Evolutionary conservation across 2,888 invertebrate species (phyloP).

Genomic region (Limnephilus lunatus): DNA sequence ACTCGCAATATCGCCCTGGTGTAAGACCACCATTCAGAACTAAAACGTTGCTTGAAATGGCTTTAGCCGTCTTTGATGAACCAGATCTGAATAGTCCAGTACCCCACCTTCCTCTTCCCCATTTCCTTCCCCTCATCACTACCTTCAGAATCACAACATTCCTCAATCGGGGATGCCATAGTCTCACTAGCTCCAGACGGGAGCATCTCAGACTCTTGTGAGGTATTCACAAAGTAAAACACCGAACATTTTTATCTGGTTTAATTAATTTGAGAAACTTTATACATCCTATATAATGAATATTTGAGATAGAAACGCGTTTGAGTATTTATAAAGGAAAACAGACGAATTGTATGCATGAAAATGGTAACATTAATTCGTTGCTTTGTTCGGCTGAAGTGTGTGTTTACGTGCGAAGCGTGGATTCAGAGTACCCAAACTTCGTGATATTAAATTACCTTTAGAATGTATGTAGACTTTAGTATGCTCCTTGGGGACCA

Average conservation of each 20-base stretch:
- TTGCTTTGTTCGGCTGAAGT: constrained; percentile 33
- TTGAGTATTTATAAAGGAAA: constrained; percentile 8
- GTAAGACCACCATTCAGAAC: too few relatives aligned
- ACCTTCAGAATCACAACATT: too few relatives aligned
- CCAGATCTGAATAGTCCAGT: too few relatives aligned
- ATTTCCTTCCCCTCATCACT: too few relatives aligned
- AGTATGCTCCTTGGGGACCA: background rate
- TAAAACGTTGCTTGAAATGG: too few relatives aligned
- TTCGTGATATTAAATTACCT: constrained; percentile 17
- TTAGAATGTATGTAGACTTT: background rate
- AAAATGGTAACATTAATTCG: constrained; percentile 44
- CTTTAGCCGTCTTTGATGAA: too few relatives aligned
- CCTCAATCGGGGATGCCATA: too few relatives aligned
- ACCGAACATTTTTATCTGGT: background rate
- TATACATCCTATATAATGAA: background rate
- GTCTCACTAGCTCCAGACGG: too few relatives aligned
- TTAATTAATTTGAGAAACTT: background rate
- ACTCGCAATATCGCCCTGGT: too few relatives aligned
- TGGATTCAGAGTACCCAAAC: background rate
- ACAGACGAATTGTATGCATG: background rate
- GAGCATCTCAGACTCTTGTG: too few relatives aligned
- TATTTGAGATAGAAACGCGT: background rate
- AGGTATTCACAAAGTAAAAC: too few relatives aligned
- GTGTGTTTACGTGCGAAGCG: constrained; percentile 23
- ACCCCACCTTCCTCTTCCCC: too few relatives aligned